phyloP scores from a whole-genome alignment of 2,888 invertebrate species.

The Julus scandinavius region DNA sequence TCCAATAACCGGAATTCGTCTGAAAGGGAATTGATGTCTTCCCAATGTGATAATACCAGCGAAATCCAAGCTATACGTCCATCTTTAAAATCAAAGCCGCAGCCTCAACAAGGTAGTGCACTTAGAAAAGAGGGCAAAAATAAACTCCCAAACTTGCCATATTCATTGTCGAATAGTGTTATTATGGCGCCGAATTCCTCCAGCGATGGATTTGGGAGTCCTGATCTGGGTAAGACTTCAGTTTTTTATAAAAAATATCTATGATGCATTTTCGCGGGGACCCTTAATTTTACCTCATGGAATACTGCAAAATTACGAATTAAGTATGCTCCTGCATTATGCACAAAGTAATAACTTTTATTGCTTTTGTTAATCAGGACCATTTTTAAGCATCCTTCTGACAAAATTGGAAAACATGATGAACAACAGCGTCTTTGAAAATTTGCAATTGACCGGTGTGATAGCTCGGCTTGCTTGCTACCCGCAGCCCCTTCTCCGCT shows the following conservation, averaged over 20 bases:
- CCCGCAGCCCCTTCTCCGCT: conserved; percentile 87
- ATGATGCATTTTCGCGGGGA: not conserved
- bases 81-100: not conserved
- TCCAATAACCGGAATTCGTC: not conserved
- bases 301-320: not conserved
- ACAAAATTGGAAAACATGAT: conserved; percentile 85
- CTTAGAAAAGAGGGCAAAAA: not conserved
- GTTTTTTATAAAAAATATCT: conserved; percentile 47
- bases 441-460: conserved; percentile 87
- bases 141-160: conserved; percentile 45
- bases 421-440: conserved; percentile 84
- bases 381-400: conserved; percentile 81
- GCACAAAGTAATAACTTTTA: not conserved
- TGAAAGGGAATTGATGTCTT: not conserved
- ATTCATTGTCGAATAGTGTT: not conserved
- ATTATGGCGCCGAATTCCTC: not conserved
- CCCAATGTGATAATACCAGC: conserved; percentile 14
- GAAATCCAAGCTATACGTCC: conserved; percentile 12
- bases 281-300: no score
- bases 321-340: not conserved
- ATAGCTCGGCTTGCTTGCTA: conserved; percentile 86
- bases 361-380: conserved; percentile 69
- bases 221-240: conserved; percentile 61
- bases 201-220: conserved; percentile 60
- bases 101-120: not conserved